Base-by-base conservation (phyloP, 2,113 vertebrate genomes). In the Ellobius talpinus region DNA sequence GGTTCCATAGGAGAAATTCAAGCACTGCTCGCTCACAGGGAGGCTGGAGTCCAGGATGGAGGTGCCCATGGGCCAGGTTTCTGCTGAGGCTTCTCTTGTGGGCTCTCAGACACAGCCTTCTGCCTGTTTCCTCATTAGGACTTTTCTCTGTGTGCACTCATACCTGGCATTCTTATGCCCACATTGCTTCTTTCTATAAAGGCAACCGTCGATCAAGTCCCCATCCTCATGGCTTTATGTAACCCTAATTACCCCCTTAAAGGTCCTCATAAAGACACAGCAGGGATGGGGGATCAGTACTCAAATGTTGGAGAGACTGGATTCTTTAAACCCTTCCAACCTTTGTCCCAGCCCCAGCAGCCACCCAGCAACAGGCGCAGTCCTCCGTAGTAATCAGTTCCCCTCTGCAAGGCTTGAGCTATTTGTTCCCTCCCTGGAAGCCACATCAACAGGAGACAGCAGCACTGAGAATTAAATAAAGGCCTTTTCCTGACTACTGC, bases 381-480 rank as follows among this genome's bases (percentile, higher is more conserved):
- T 78, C 55, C 21, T 23, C 63, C 0, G n/a, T n/a, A n/a, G n/a
- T n/a, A n/a, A n/a, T 21, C 55, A 17, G 66, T 10, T 4, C 12
- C 23, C 47, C 66, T 73, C 73, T 55, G 72, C 61, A 78, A 73
- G 82, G 66, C 21, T 2, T 65, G 65, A 5, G 9, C 24, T 55
- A 21, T 61, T 52, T 3, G 5, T 19, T 12, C 12, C 55, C 26
- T 87, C 65, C 42, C 58, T 29, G 11, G 65, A 92, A 88, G 21
- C 76, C 42, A 55, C 66, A 24, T 17, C 36, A n/a, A 9, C 29
- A 50, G 90, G 72, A 74, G 17, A 39, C 72, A 4, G 86, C 14
- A 76, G 78, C 50, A 31, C 19, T 31, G 87, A 95, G 88, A 73
- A 88, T 68, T 65, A 90, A 79, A 21, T 24, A 50, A 90, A 93